Evolutionary conservation across 2,797 vertebrate genomes (phyloP).

Genomic region (Dromococcyx pavoninus): DNA sequence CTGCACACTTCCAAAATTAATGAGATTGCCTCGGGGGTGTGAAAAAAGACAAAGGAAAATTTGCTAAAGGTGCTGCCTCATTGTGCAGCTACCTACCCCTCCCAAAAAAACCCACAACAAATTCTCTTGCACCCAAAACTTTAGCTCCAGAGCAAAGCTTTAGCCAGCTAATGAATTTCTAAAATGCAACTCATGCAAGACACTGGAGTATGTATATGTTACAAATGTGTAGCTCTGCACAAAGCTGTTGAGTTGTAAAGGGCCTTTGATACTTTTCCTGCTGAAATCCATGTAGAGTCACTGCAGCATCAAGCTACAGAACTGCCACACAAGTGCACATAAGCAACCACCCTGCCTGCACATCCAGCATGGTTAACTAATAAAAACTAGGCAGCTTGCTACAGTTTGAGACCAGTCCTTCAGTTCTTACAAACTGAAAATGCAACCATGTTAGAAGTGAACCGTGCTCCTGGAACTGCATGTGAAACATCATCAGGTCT

Average conservation of each 20-base stretch:
- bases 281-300: neutral
- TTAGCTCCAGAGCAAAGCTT: neutral
- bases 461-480: neutral
- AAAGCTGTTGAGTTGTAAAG: neutral
- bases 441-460: neutral
- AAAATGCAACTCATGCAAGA: neutral
- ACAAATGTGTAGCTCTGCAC: neutral
- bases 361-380: neutral
- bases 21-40: neutral
- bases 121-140: neutral
- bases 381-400: neutral
- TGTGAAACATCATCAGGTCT: neutral
- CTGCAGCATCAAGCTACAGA: neutral
- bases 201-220: fast-evolving
- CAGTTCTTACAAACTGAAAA: neutral
- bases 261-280: neutral
- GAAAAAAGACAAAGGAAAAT: neutral
- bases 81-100: neutral
- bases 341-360: neutral
- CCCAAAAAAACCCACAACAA: neutral
- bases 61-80: neutral
- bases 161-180: neutral
- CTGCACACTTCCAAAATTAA: neutral
- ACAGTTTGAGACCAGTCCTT: neutral
- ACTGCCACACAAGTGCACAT: neutral